Base-by-base conservation (phyloP, 2,113 vertebrate genomes). In the Gracilinanus agilis region DNA sequence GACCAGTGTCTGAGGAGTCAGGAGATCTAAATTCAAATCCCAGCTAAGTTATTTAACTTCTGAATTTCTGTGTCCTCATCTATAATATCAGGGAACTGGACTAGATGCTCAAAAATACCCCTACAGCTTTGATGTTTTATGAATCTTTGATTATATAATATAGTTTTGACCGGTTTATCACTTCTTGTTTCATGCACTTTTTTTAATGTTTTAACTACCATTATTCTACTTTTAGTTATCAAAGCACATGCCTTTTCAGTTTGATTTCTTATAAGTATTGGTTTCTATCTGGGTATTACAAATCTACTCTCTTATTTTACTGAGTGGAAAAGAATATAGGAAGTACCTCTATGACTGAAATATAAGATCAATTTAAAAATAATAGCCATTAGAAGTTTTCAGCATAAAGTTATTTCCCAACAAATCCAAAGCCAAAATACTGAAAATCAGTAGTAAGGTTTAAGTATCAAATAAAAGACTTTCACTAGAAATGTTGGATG, bases 401-500 rank as follows among this genome's bases (percentile, higher is more conserved):
- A 90, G 1, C 89, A 88, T 91, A 10, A 91, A 89, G 11, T 90
- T 67, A 90, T 89, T 40, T 75, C 16, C 34, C 34, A 75, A 75
- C 34, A 75, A 40, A 40, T 40, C 67, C 19, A 75, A 89, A 53
- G 9, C 24, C 44, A 89, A 29, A 89, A 12, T 6, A 53, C n/a
- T 53, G 25, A 10, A 44, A 53, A 49, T 89, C 5, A 53, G 24
- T 27, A 44, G 44, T 53, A 24, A 89, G 44, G 10, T 49, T 53
- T 44, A 16, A 1, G 44, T 27, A 29, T 53, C 34, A 23, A 53
- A 27, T 53, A 21, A 90, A 90, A 53, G 3, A 90, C 25, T 61
- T 96, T 13, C 24, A 95, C 53, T 54, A 94, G 91, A 95, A 90
- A 90, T 92, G 58, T 40, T 56, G 90, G 12, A 54, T 90, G 55